Evolutionary conservation across 2,888 invertebrate genomes (phyloP).

Genomic region (Graphium colonna): DNA sequence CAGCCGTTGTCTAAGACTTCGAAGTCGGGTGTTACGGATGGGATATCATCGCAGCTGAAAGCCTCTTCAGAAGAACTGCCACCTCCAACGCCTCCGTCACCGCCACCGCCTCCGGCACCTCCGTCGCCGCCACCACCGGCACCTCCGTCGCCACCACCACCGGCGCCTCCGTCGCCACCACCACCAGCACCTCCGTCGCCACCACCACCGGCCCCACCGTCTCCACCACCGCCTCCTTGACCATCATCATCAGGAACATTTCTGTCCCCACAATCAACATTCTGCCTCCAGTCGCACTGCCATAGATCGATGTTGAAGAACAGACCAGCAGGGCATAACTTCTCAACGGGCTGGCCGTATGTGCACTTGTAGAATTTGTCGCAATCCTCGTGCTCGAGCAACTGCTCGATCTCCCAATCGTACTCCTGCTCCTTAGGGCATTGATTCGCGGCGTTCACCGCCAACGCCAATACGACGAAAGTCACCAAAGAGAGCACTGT

Average conservation of each 20-base stretch:
- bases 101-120: background rate
- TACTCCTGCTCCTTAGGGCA: slow-evolving; percentile 53
- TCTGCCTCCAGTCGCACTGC: slow-evolving; percentile 81
- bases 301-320: slow-evolving; percentile 75
- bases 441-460: slow-evolving; percentile 34
- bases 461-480: slow-evolving; percentile 34
- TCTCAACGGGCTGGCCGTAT: slow-evolving; percentile 80
- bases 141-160: background rate
- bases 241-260: slow-evolving; percentile 11
- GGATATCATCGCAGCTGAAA: background rate
- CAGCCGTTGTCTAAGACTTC: slow-evolving; percentile 56
- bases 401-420: slow-evolving; percentile 63
- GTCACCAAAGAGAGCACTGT: slow-evolving; percentile 20
- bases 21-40: slow-evolving; percentile 18
- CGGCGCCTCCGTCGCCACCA: background rate
- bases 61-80: background rate
- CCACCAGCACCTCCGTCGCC: background rate
- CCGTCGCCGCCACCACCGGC: background rate
- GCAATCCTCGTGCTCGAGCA: slow-evolving; percentile 79
- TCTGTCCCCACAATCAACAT: slow-evolving; percentile 77
- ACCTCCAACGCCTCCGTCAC: background rate
- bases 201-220: too few species aligned
- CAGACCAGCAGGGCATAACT: slow-evolving; percentile 76
- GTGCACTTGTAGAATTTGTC: slow-evolving; percentile 84
- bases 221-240: background rate